Percentiles rank a stretch among this genome's conserved stretches.
Conservation (phyloP, 2,797 vertebrate species). For the Gouania willdenowi region DNA sequence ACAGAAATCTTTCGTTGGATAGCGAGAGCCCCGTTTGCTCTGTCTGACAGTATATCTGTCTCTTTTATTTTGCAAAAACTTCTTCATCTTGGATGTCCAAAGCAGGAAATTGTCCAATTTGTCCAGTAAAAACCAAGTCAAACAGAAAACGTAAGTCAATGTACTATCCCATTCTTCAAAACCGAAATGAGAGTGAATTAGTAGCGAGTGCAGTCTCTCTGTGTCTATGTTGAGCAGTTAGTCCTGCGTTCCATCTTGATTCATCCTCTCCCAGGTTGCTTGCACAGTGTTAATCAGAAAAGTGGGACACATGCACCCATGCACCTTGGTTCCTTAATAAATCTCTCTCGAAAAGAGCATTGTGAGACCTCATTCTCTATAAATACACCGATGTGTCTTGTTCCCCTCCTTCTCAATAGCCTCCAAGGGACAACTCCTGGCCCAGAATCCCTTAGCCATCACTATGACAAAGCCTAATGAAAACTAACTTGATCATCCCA, state of each 20-base stretch:
- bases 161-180: slow-evolving; percentile 40
- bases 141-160: slow-evolving; percentile 23
- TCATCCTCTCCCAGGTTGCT: slow-evolving; percentile 65
- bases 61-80: slow-evolving; percentile 67
- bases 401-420: slow-evolving; percentile 72
- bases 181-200: slow-evolving; percentile 43
- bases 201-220: slow-evolving; percentile 46
- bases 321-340: slow-evolving; percentile 78
- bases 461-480: slow-evolving; percentile 61
- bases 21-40: slow-evolving; percentile 59
- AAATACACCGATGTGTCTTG: slow-evolving; percentile 74
- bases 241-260: slow-evolving; percentile 68
- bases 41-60: slow-evolving; percentile 71
- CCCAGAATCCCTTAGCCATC: slow-evolving; percentile 77
- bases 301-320: slow-evolving; percentile 76
- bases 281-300: slow-evolving; percentile 77
- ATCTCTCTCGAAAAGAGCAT: slow-evolving; percentile 81
- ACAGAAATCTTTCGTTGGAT: slow-evolving; percentile 80
- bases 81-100: slow-evolving; percentile 64
- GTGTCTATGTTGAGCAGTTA: slow-evolving; percentile 60
- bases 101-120: slow-evolving; percentile 17
- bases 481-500: slow-evolving; percentile 73
- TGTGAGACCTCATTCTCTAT: slow-evolving; percentile 83
- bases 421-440: slow-evolving; percentile 78
- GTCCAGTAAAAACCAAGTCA: slow-evolving; percentile 24